Evolutionary conservation across 2,888 invertebrate genomes (phyloP).

Genomic region (Sesia bembeciformis): DNA sequence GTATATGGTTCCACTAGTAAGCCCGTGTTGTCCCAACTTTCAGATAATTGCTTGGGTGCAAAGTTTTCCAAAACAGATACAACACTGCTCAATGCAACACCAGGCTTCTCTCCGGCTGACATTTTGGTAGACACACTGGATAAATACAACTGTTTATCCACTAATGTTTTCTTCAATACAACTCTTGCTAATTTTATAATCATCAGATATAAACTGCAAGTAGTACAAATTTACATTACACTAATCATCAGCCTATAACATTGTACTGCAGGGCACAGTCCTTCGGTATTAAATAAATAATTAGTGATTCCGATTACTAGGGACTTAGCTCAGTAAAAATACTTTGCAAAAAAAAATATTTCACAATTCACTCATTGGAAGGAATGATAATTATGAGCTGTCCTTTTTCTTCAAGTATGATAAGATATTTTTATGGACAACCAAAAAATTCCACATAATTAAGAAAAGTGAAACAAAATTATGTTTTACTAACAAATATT

Average conservation of each 20-base stretch:
- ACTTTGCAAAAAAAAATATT: too few species aligned
- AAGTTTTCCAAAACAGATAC: constrained; percentile 77
- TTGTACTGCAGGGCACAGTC: too few species aligned
- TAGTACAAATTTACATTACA: background rate
- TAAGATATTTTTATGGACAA: too few species aligned
- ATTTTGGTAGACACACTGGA: constrained; percentile 22
- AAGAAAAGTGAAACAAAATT: too few species aligned
- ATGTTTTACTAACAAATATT: too few species aligned
- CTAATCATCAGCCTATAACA: background rate
- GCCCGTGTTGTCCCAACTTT: constrained; percentile 96
- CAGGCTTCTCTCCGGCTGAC: constrained; percentile 41
- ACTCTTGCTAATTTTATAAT: constrained; percentile 35
- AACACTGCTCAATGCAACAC: constrained; percentile 65
- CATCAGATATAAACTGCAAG: constrained; percentile 30
- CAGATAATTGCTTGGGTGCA: constrained; percentile 82
- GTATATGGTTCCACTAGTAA: constrained; percentile 87
- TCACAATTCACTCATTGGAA: too few species aligned
- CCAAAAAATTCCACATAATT: too few species aligned
- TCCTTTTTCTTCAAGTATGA: too few species aligned
- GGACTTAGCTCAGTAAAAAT: too few species aligned
- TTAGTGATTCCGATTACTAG: too few species aligned
- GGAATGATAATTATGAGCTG: too few species aligned
- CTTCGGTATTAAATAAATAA: too few species aligned
- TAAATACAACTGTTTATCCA: background rate
- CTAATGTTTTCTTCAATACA: constrained; percentile 9